Conservation (phyloP, 2,113 vertebrate species). For the Tenrec ecaudatus region DNA sequence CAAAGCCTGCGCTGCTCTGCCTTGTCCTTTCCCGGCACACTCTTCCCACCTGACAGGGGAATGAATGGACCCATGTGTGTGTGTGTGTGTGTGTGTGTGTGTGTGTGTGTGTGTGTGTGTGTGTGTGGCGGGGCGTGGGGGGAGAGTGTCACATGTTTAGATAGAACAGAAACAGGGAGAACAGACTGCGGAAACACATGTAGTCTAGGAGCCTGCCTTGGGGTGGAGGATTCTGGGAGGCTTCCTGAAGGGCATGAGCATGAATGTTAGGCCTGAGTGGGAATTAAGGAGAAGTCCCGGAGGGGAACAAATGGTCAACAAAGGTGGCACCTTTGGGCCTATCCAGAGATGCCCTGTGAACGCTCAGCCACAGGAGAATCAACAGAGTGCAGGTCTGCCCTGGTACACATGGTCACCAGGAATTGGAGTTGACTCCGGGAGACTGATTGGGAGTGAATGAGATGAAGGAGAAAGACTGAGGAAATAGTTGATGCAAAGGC, state of each 20-base stretch:
- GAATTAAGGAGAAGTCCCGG: neutral
- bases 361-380: neutral
- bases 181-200: neutral
- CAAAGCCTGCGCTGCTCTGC: rapidly evolving
- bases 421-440: neutral
- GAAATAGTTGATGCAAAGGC: rapidly evolving
- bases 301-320: neutral
- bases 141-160: neutral
- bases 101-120: too few species aligned
- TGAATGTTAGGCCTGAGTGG: neutral
- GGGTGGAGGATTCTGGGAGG: too few species aligned
- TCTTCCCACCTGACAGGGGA: neutral
- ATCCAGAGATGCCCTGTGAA: neutral
- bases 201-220: rapidly evolving
- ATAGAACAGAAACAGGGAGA: too few species aligned
- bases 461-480: neutral
- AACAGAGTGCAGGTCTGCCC: too few species aligned
- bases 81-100: too few species aligned
- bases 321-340: neutral
- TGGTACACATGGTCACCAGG: neutral
- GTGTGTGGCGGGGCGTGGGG: too few species aligned
- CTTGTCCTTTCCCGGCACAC: neutral
- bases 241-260: neutral
- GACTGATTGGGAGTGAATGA: neutral
- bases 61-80: neutral